These are phyloP conservation scores for Megathymus violae DNA, from an alignment of 1,140 invertebrate species.

Conservation along the genomic window DNA sequence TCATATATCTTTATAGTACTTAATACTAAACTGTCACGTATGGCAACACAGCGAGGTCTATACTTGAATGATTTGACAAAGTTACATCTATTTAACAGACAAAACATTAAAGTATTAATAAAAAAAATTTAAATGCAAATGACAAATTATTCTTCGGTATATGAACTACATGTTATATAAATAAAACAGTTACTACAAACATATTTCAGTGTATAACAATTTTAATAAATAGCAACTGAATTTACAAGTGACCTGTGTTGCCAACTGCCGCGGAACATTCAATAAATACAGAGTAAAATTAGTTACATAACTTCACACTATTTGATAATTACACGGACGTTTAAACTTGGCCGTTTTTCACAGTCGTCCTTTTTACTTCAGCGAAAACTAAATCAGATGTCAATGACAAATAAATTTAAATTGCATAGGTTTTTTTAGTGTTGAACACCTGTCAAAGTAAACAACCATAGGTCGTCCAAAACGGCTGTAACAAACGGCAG, in stretches of 20 bases:
- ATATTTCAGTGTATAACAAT: too few relatives aligned
- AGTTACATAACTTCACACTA: slow-evolving; percentile 65
- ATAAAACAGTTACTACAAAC: too few relatives aligned
- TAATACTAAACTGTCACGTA: slow-evolving; percentile 29
- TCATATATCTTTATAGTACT: slow-evolving; percentile 31
- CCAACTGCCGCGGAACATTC: slow-evolving; percentile 43
- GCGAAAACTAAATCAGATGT: neutral
- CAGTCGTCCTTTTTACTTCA: slow-evolving; percentile 16
- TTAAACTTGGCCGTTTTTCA: slow-evolving; percentile 38
- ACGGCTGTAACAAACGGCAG: slow-evolving; percentile 38
- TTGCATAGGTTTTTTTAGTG: too few relatives aligned
- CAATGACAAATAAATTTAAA: too few relatives aligned
- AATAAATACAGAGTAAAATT: slow-evolving; percentile 69
- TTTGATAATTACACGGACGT: slow-evolving; percentile 59
- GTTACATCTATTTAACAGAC: slow-evolving; percentile 1
- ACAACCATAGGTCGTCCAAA: neutral
- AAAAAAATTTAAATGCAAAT: neutral
- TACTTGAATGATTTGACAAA: slow-evolving; percentile 19
- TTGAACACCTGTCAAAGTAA: too few relatives aligned
- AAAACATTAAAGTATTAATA: neutral
- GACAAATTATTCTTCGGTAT: neutral
- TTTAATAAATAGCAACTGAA: too few relatives aligned
- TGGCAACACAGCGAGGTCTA: slow-evolving; percentile 25
- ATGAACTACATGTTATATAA: neutral
- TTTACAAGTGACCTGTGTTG: slow-evolving; percentile 38